Evolutionary conservation across 2,797 vertebrate genomes (phyloP).

Genomic region (Falco cherrug): DNA sequence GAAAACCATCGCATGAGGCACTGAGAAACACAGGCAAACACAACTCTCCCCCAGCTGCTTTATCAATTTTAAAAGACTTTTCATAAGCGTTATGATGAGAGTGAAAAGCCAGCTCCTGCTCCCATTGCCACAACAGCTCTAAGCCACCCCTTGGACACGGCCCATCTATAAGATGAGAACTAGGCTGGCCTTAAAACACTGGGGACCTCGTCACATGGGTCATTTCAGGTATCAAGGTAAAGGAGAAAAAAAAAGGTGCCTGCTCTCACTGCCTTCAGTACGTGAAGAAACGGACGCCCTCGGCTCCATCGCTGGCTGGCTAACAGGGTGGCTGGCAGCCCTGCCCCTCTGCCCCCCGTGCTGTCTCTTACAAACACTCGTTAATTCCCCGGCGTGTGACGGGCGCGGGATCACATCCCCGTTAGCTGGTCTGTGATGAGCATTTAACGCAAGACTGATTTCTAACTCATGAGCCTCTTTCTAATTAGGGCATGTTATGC

Average conservation of each 20-base stretch:
- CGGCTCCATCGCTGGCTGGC: background rate
- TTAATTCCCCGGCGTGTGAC: background rate
- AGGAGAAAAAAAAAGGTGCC: background rate
- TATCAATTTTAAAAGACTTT: background rate
- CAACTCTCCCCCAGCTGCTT: background rate
- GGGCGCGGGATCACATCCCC: background rate
- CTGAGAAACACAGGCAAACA: background rate
- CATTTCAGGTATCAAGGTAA: background rate
- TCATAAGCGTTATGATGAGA: background rate
- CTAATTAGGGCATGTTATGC: background rate
- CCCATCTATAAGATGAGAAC: background rate
- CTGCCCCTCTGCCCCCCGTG: background rate
- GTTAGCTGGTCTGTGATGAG: background rate
- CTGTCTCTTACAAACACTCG: background rate
- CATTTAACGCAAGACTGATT: background rate
- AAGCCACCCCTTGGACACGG: background rate
- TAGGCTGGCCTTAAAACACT: background rate
- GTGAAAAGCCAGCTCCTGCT: background rate
- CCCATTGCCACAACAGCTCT: background rate
- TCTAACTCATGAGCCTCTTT: background rate
- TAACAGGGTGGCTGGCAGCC: fast-evolving
- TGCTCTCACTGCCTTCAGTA: background rate
- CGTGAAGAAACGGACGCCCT: fast-evolving
- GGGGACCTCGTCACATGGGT: background rate
- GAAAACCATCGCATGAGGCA: fast-evolving